Evolutionary conservation across 2,888 invertebrate genomes (phyloP).

Genomic region (Heliconius sara): DNA sequence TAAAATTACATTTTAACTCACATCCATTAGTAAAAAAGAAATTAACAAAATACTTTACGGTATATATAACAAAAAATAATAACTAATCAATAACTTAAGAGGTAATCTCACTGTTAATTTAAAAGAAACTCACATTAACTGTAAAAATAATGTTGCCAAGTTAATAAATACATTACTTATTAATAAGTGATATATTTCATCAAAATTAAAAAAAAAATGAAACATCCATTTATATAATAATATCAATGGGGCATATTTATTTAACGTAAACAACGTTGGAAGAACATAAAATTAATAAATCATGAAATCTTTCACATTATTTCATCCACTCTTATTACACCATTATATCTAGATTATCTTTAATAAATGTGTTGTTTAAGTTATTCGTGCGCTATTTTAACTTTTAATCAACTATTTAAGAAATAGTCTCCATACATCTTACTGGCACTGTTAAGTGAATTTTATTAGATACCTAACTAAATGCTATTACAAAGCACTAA

Average conservation of each 20-base stretch:
- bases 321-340: background rate
- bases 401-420: background rate
- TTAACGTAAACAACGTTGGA: background rate
- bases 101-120: slow-evolving; percentile 10
- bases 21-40: background rate
- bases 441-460: slow-evolving; percentile 3
- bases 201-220: background rate
- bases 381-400: slow-evolving; percentile 14
- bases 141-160: slow-evolving; percentile 5
- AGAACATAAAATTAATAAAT: background rate
- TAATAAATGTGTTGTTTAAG: slow-evolving; percentile 13
- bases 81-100: background rate
- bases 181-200: background rate
- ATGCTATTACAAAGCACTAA: slow-evolving; percentile 19
- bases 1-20: no score
- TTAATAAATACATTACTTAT: background rate
- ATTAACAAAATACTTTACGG: background rate
- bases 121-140: background rate
- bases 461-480: slow-evolving; percentile 21
- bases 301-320: slow-evolving; percentile 13
- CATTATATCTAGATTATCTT: slow-evolving; percentile 12
- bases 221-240: background rate
- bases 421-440: background rate
- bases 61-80: background rate
- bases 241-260: background rate